Evolutionary conservation across 2,888 invertebrate genomes (phyloP).

Genomic region (Heliconius sara): DNA sequence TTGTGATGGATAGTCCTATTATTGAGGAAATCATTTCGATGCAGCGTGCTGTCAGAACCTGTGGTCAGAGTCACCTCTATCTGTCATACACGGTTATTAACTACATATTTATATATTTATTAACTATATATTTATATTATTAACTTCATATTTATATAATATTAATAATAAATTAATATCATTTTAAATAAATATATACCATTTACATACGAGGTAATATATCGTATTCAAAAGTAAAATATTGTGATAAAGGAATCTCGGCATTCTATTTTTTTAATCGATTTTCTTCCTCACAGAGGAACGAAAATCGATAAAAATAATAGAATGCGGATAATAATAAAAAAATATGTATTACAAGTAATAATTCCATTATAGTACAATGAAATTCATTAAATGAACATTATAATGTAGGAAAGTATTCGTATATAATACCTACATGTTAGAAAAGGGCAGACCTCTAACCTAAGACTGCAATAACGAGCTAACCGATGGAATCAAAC

Average conservation of each 20-base stretch:
- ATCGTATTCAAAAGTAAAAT: not conserved
- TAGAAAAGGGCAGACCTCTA: slow-evolving; percentile 43
- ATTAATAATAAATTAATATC: too few species aligned
- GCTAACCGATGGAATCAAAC: slow-evolving; percentile 39
- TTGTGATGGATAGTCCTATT: too few species aligned
- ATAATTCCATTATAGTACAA: slow-evolving; percentile 21
- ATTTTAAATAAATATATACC: too few species aligned
- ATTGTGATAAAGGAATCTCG: not conserved
- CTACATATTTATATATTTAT: too few species aligned
- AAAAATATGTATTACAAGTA: not conserved
- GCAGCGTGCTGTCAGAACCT: too few species aligned
- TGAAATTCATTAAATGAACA: slow-evolving; percentile 39
- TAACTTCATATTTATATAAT: too few species aligned
- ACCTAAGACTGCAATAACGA: slow-evolving; percentile 41
- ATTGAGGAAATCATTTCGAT: too few species aligned
- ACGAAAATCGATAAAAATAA: not conserved
- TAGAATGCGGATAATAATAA: not conserved
- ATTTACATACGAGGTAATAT: too few species aligned
- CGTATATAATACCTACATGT: slow-evolving; percentile 39
- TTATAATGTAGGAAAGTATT: slow-evolving; percentile 42
- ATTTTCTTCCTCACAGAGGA: not conserved
- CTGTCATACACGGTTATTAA: too few species aligned
- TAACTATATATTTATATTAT: too few species aligned
- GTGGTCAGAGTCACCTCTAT: too few species aligned
- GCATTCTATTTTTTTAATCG: too few species aligned